Evolutionary conservation across 2,113 vertebrate species (phyloP).

Genomic region (Lepus americanus): DNA sequence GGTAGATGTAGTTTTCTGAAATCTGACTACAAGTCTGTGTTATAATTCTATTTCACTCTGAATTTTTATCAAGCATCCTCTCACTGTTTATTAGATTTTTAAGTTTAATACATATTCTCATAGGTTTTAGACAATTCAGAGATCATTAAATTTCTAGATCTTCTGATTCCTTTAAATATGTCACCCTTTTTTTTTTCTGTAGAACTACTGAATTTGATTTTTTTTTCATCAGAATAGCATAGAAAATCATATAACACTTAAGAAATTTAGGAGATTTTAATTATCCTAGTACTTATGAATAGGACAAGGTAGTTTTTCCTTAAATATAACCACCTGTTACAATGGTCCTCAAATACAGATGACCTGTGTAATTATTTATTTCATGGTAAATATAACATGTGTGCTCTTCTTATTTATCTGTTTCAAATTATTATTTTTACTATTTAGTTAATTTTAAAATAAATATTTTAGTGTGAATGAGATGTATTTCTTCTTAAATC

Average conservation of each 20-base stretch:
- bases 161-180: neutral
- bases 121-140: neutral
- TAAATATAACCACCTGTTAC: neutral
- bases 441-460: neutral
- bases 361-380: neutral
- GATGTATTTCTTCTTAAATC: neutral
- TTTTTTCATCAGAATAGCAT: slow-evolving; percentile 17
- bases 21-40: neutral
- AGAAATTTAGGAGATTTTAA: neutral
- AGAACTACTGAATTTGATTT: neutral
- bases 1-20: neutral
- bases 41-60: neutral
- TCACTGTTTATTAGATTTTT: neutral
- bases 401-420: neutral
- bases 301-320: neutral
- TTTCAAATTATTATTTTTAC: neutral
- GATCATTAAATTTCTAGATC: neutral
- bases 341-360: neutral
- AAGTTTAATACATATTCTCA: neutral
- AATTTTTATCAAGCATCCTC: neutral
- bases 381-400: neutral
- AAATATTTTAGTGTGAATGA: neutral
- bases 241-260: neutral
- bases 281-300: neutral
- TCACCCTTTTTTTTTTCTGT: neutral